Evolutionary conservation across 2,113 vertebrate species (phyloP).

Genomic region (Emydocephalus ijimae): DNA sequence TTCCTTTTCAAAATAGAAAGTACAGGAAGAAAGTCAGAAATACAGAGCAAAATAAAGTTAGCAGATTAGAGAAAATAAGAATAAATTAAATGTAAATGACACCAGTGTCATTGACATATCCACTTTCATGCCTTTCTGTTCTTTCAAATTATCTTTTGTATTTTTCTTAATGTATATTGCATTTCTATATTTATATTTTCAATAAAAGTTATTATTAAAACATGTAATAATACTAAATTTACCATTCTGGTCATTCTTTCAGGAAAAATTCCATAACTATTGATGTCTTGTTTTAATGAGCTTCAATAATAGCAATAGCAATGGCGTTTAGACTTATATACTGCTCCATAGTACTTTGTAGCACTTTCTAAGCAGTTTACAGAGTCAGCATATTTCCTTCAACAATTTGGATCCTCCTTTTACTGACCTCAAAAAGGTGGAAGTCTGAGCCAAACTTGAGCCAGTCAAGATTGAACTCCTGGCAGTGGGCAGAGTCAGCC

Average conservation of each 20-base stretch:
- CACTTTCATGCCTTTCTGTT: not conserved
- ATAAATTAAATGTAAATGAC: not conserved
- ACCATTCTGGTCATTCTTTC: not conserved
- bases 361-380: too few relatives aligned
- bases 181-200: not conserved
- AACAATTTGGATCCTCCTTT: too few relatives aligned
- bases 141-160: not conserved
- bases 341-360: not conserved
- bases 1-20: not conserved
- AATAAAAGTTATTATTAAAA: not conserved
- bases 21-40: not conserved
- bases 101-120: not conserved
- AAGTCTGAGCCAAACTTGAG: not conserved
- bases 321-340: not conserved
- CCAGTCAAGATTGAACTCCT: not conserved
- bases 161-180: not conserved
- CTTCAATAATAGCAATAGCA: not conserved
- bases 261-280: not conserved
- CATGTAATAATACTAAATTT: not conserved
- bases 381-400: too few relatives aligned
- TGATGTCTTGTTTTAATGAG: not conserved
- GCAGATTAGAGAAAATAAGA: not conserved
- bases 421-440: too few relatives aligned
- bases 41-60: not conserved
- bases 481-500: not conserved